Evolutionary conservation across 1,140 invertebrate species (phyloP).

Genomic region (Charaxes varanes): DNA sequence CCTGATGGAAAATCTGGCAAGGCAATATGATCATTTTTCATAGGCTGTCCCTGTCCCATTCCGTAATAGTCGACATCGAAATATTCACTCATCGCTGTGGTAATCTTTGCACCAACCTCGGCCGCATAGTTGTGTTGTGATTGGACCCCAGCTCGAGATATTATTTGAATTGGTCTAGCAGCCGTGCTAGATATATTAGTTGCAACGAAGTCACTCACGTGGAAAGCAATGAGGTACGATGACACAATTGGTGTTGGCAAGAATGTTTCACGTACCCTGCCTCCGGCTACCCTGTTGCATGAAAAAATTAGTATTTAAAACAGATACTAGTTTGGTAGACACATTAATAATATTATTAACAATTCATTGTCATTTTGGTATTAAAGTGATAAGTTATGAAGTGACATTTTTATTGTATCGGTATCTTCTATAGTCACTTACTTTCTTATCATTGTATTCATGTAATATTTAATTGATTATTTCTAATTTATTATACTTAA

Average conservation of each 20-base stretch:
- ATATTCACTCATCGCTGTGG: conserved; percentile 70
- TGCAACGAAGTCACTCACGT: conserved; percentile 84
- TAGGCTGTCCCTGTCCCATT: conserved; percentile 56
- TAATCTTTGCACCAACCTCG: conserved; percentile 69
- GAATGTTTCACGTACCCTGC: conserved; percentile 49
- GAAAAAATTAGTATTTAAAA: conserved; percentile 6
- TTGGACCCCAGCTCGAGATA: conserved; percentile 46
- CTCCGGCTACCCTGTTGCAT: conserved; percentile 23
- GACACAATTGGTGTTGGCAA: conserved; percentile 83
- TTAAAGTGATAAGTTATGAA: no score
- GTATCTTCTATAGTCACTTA: no score
- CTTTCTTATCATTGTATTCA: no score
- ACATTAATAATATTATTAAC: no score
- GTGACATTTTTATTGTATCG: no score
- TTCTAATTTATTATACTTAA: no score
- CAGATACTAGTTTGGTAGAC: no score
- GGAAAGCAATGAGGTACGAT: conserved; percentile 89
- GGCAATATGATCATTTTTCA: conserved; percentile 79
- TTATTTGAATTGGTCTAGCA: conserved; percentile 70
- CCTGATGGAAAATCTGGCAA: conserved; percentile 83
- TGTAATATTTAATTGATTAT: no score
- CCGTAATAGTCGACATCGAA: conserved; percentile 64
- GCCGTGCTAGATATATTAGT: conserved; percentile 31
- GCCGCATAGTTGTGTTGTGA: conserved; percentile 75
- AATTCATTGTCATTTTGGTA: no score